Evolutionary conservation across 2,888 invertebrate species (phyloP), one percentile per base, ranked within the genome.

Genomic region (Epirrhoe alternata): DNA sequence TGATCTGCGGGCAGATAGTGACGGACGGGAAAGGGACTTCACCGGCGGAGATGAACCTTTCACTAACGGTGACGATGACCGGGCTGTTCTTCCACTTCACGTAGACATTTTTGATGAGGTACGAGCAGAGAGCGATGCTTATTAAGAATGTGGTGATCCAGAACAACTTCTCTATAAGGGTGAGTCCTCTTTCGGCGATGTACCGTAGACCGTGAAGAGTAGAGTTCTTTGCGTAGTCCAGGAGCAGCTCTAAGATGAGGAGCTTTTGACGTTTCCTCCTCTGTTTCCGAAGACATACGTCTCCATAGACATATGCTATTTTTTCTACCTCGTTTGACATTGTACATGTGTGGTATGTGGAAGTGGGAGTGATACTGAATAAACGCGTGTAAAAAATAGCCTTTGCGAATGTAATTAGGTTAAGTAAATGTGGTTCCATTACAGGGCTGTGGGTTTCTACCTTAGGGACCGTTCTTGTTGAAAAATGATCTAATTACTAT

Each of bases 21-120:
- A 86, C 75, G 3, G 86, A 79, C 16, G 86, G 86, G 68, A 86
- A 86, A 0, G 86, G 86, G 0, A 87, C 82, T 84, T 86, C 71
- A 14, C 78, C 67, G 0, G 84, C 87, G 0, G 83, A 74, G 0
- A 85, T 70, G 12, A 83, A 70, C 47, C 76, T 72, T 45, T 84
- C 87, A 53, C 72, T 82, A n/a, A 86, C 79, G 0, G 80, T 80
- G 5, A 87, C 87, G 10, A 87, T 85, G 10, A 87, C 85, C 0
- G 87, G 87, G 35, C 81, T 85, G 1, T 67, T 75, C 53, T 71
- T 66, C 87, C 87, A 86, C 54, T 87, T 87, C 5, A 70, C 30
- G 76, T 79, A 87, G 1, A 84, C 83, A 12, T 81, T 77, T 12
- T 70, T 68, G 10, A 86, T 87, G 6, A 79, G 73, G 16, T 61